Evolutionary conservation across 2,113 vertebrate genomes (phyloP).

Genomic region (Sander lucioperca): DNA sequence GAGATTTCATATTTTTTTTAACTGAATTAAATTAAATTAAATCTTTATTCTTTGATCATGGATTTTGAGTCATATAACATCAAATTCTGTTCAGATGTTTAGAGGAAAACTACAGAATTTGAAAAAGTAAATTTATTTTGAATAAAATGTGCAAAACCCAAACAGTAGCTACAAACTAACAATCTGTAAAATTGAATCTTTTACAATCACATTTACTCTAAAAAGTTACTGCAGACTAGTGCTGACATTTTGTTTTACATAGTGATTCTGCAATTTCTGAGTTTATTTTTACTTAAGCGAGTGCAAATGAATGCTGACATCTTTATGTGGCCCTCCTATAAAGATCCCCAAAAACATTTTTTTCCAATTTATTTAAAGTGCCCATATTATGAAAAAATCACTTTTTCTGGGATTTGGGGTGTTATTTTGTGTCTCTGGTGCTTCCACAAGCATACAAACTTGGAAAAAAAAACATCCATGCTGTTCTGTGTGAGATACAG

Average conservation of each 20-base stretch:
- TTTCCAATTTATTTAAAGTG: background rate
- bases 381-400: too few species aligned
- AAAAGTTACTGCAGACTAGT: background rate
- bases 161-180: background rate
- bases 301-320: conserved; percentile 3
- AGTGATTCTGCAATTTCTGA: conserved; percentile 33
- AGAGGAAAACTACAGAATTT: background rate
- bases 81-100: background rate
- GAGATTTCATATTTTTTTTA: background rate
- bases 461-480: too few species aligned
- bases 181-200: background rate
- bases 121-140: background rate
- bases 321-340: background rate
- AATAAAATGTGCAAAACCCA: background rate
- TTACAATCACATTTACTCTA: too few species aligned
- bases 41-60: background rate
- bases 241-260: background rate
- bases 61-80: background rate
- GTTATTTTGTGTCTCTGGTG: too few species aligned
- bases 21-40: background rate
- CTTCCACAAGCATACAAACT: too few species aligned
- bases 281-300: conserved; percentile 61
- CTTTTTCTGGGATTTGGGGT: too few species aligned
- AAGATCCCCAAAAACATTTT: too few species aligned
- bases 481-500: too few species aligned